Evolutionary conservation across 2,113 vertebrate genomes (phyloP).

Genomic region (Phalacrocorax carbo): DNA sequence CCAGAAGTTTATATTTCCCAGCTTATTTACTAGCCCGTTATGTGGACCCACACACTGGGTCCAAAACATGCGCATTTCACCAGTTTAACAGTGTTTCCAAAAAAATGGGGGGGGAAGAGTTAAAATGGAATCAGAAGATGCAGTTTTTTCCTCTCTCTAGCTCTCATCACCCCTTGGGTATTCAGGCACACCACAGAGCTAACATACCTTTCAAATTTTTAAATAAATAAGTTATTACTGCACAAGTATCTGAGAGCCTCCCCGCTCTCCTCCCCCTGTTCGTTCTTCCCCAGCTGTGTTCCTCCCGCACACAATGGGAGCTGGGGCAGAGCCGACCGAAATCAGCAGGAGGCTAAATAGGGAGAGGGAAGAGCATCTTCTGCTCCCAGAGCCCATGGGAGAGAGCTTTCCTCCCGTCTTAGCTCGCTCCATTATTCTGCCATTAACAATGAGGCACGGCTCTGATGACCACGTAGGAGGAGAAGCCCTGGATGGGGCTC

Average conservation of each 20-base stretch:
- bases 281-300: neutral
- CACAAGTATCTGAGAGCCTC: neutral
- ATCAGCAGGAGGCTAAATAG: neutral
- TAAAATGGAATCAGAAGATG: neutral
- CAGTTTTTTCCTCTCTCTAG: neutral
- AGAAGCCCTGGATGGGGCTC: neutral
- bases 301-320: accelerated
- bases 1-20: neutral
- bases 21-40: neutral
- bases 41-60: neutral
- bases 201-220: neutral
- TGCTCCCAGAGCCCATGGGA: neutral
- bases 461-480: neutral
- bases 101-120: neutral
- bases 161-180: neutral
- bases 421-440: neutral
- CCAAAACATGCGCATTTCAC: neutral
- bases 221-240: neutral
- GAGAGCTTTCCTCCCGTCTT: neutral
- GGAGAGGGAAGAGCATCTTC: neutral
- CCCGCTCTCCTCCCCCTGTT: neutral
- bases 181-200: neutral
- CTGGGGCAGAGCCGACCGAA: neutral
- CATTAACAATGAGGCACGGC: neutral
- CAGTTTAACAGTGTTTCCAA: neutral